Evolutionary conservation across 2,888 invertebrate species (phyloP), one percentile per base, ranked within the genome.

Genomic region (Saturnia japonica): DNA sequence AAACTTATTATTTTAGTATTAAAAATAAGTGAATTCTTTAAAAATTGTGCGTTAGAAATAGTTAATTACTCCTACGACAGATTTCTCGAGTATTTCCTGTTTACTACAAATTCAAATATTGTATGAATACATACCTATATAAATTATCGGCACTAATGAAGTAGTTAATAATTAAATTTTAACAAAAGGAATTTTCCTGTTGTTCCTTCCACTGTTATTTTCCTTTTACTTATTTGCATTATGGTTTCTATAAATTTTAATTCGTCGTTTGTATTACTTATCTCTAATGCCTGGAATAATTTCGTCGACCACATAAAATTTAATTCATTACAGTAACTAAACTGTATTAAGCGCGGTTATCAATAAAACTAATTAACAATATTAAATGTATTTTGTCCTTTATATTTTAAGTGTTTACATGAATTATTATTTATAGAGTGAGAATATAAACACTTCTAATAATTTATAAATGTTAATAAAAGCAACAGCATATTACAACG

Each of bases 11-110:
- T 34, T 34, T 34, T 34, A 34, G 3, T 34, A 34, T 6, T 6
- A 34, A 34, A 34, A 34, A 34, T 34, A 34, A 34, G 34, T 6
- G 34, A 34, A 34, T 34, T 6, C 34, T 34, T 34, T 4, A 0
- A 54, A 1, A 11, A 54, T 54, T 43, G 16, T 40, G 12, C 4
- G 40, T 64, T n/a, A 64, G n/a, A 47, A 34, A 51, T 54, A 47
- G 8, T n/a, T 69, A 45, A 60, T 34, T 34, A 34, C 54, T 67
- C 70, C 62, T 72, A 69, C 60, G 72, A 70, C 60, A 64, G 19
- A 64, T 34, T 40, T 40, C 40, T 73, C 67, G 62, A 77, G 66
- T 68, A 74, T 77, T 80, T 81, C 81, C 81, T 81, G 81, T 80
- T 80, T 77, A 71, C 73, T 73, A 71, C 69, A 68, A 70, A 68